Conservation (phyloP, 2,113 vertebrate genomes). For the Fukomys damarensis region DNA sequence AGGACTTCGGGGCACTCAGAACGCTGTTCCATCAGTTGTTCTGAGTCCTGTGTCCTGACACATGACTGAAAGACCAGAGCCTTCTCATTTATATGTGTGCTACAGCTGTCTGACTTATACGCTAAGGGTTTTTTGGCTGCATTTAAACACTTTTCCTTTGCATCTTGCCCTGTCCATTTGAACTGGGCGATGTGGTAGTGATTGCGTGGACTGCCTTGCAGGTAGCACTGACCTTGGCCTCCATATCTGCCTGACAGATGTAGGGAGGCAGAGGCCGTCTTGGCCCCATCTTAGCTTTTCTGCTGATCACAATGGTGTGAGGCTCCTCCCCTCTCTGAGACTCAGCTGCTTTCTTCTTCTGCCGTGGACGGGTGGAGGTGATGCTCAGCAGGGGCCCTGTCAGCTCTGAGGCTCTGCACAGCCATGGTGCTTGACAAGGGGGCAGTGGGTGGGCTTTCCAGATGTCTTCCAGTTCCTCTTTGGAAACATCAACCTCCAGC, state of each 20-base stretch:
- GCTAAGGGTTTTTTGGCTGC: accelerated
- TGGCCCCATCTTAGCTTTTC: background rate
- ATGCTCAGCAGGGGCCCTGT: accelerated
- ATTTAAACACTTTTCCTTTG: background rate
- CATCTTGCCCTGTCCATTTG: background rate
- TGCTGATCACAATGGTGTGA: accelerated
- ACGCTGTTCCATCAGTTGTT: accelerated
- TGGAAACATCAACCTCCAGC: accelerated
- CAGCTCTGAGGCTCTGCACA: accelerated
- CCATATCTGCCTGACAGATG: accelerated
- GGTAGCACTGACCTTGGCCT: accelerated
- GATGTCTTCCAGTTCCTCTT: accelerated
- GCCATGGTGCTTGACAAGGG: background rate
- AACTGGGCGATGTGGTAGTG: background rate
- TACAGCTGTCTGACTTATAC: background rate
- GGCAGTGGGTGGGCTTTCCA: background rate
- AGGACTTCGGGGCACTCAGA: accelerated
- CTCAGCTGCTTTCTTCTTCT: background rate
- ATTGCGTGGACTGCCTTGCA: accelerated
- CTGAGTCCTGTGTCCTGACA: accelerated
- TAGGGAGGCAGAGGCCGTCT: accelerated
- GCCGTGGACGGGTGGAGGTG: accelerated
- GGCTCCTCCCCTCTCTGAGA: background rate
- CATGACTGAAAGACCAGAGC: accelerated
- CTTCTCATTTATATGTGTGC: accelerated